phyloP scores from a whole-genome alignment of 2,113 vertebrate genomes.

The Alligator sinensis region DNA sequence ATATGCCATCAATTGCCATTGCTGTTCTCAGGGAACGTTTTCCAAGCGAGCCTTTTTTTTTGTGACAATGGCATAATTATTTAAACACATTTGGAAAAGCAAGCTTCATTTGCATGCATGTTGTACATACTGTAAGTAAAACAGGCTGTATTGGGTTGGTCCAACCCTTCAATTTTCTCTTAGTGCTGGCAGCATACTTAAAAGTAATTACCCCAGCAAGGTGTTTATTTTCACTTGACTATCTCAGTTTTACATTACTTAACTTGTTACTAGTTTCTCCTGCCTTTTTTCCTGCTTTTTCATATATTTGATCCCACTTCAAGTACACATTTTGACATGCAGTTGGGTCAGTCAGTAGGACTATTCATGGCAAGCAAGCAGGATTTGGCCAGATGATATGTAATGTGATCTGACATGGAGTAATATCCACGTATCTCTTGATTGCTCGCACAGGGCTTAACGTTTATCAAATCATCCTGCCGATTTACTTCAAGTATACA shows the following conservation, averaged over 20 bases:
- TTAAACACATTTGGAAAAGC: neutral
- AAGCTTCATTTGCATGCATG: too few species aligned
- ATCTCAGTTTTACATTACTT: conserved; percentile 18
- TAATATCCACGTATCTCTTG: neutral
- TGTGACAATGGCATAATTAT: conserved; percentile 2
- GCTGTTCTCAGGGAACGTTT: neutral
- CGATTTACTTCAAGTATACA: conserved; percentile 28
- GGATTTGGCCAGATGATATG: conserved; percentile 41
- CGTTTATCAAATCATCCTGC: conserved; percentile 37
- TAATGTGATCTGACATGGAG: conserved; percentile 20
- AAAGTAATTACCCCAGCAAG: neutral
- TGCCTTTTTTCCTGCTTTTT: neutral
- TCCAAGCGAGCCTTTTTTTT: conserved; percentile 8
- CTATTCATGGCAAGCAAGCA: conserved; percentile 14
- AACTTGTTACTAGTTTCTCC: neutral
- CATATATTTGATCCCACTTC: conserved; percentile 23
- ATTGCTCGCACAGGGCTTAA: conserved; percentile 42
- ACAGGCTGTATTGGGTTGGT: conserved; percentile 3
- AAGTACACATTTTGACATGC: conserved; percentile 50
- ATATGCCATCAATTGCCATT: neutral
- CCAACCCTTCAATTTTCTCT: conserved; percentile 13
- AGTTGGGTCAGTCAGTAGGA: conserved; percentile 29
- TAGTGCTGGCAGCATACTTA: neutral
- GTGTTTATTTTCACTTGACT: neutral
- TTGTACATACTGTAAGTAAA: neutral